Evolutionary conservation across 2,888 invertebrate genomes (phyloP).

Genomic region (Standfussiana lucernea): DNA sequence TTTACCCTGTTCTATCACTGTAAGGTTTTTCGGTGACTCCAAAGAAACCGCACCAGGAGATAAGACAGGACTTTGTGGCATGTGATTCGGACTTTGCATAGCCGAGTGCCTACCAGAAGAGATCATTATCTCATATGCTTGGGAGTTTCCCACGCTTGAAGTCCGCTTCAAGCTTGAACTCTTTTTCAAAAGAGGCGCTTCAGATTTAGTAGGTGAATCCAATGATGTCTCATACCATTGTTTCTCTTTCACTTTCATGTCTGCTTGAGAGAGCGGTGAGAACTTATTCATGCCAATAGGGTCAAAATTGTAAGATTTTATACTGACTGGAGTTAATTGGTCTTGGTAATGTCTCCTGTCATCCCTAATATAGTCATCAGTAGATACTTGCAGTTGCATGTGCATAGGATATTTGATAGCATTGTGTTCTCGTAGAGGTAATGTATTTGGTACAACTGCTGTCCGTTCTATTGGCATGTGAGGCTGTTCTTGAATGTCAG

Average conservation of each 20-base stretch:
- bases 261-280: slow-evolving; percentile 85
- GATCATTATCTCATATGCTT: slow-evolving; percentile 87
- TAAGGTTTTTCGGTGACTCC: slow-evolving; percentile 95
- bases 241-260: slow-evolving; percentile 90
- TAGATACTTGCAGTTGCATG: slow-evolving; percentile 86
- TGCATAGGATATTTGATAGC: slow-evolving; percentile 82
- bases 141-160: slow-evolving; percentile 90
- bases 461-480: slow-evolving; percentile 82
- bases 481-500: slow-evolving; percentile 84
- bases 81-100: slow-evolving; percentile 85
- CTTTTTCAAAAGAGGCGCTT: slow-evolving; percentile 81
- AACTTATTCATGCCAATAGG: slow-evolving; percentile 86
- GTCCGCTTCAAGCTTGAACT: slow-evolving; percentile 89
- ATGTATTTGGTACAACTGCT: slow-evolving; percentile 82
- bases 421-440: slow-evolving; percentile 86
- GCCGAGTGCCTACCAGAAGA: slow-evolving; percentile 86
- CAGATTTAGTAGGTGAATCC: slow-evolving; percentile 89
- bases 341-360: slow-evolving; percentile 81
- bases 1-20: slow-evolving; percentile 96
- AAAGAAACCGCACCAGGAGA: slow-evolving; percentile 90
- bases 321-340: slow-evolving; percentile 85
- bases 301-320: slow-evolving; percentile 86
- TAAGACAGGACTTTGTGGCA: slow-evolving; percentile 82
- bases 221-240: slow-evolving; percentile 93
- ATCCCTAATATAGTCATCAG: slow-evolving; percentile 83